Conservation (phyloP, 2,888 invertebrate species). For the Andrena bucephala region DNA sequence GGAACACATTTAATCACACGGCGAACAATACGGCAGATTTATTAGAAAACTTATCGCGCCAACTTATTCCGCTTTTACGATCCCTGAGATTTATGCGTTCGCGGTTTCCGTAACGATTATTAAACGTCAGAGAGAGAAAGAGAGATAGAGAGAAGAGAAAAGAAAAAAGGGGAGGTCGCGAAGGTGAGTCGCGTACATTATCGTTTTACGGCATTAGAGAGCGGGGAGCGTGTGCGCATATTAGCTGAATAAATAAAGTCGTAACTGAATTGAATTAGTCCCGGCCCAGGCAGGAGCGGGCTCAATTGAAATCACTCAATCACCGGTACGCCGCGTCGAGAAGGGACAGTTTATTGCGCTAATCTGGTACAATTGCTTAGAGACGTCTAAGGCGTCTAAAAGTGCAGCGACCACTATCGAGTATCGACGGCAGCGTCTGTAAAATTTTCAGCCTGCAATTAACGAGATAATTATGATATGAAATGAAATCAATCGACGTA, state of each 20-base stretch:
- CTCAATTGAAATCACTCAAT: slow-evolving; percentile 79
- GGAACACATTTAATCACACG: too few species aligned
- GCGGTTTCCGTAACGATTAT: too few species aligned
- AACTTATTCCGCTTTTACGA: too few species aligned
- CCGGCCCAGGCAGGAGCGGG: slow-evolving; percentile 59
- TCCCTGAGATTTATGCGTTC: too few species aligned
- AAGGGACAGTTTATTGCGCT: slow-evolving; percentile 54
- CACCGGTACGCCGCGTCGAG: slow-evolving; percentile 58
- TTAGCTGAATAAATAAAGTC: slow-evolving; percentile 55
- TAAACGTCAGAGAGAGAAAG: too few species aligned
- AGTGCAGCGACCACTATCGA: neutral
- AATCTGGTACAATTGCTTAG: slow-evolving; percentile 74
- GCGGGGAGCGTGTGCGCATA: slow-evolving; percentile 16
- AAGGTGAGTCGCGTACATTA: neutral
- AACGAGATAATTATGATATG: neutral
- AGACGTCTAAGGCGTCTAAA: slow-evolving; percentile 22
- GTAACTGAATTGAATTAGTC: slow-evolving; percentile 76
- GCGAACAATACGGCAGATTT: too few species aligned
- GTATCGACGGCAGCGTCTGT: neutral
- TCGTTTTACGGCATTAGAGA: neutral
- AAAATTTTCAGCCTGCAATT: neutral
- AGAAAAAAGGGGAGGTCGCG: too few species aligned
- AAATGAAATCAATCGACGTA: neutral
- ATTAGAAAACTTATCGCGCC: too few species aligned
- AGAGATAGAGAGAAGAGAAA: too few species aligned